Evolutionary conservation across 1,140 invertebrate species (phyloP).

Genomic region (Procambarus clarkii): DNA sequence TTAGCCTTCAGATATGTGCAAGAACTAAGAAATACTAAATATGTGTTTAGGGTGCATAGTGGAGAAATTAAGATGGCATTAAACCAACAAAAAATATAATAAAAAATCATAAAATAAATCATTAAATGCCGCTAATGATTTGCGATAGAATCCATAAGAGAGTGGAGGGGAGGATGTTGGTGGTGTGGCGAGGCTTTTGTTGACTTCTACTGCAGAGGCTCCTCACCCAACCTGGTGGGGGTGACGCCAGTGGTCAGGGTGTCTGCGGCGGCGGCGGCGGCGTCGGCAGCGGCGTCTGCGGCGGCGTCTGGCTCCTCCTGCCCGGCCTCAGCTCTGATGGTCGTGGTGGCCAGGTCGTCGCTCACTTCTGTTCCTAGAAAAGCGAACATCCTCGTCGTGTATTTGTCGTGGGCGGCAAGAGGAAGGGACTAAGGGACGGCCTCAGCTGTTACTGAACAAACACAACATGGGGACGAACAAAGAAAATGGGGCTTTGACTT

Average conservation of each 20-base stretch:
- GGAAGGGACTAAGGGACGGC: too few relatives aligned
- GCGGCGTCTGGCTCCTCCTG: background rate
- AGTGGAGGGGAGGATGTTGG: background rate
- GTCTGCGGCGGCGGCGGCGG: background rate
- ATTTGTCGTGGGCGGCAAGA: background rate
- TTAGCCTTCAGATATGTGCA: background rate
- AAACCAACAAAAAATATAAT: too few relatives aligned
- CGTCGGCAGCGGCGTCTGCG: background rate
- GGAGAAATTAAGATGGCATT: background rate
- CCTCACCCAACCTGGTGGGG: background rate
- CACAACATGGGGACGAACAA: background rate
- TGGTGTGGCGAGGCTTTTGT: background rate
- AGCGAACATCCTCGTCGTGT: background rate
- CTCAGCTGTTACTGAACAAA: background rate
- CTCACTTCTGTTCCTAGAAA: slow-evolving; percentile 17
- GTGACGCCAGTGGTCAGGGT: background rate
- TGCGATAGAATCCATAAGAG: background rate
- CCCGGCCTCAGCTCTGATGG: background rate
- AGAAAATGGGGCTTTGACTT: background rate
- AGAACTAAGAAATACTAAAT: background rate
- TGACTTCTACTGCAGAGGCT: background rate
- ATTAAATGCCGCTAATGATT: background rate
- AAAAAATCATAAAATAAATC: too few relatives aligned
- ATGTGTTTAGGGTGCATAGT: background rate
- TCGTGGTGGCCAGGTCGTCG: background rate